These are phyloP conservation scores for Xanthia icteritia DNA, from an alignment of 2,888 invertebrate species.

Conservation along the genomic window DNA sequence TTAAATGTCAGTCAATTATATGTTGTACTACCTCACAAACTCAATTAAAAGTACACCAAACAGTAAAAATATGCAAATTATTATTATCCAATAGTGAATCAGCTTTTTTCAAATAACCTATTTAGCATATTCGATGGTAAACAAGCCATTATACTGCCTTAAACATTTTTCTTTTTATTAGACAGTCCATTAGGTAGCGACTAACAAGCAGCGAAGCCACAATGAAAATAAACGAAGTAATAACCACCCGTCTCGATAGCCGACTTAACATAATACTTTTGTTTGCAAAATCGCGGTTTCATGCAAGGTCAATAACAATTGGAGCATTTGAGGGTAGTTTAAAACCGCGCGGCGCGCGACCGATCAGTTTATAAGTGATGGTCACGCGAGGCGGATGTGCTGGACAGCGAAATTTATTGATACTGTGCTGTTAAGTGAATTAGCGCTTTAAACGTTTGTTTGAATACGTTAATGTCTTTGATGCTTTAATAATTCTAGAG, in stretches of 20 bases:
- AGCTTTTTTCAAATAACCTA: slow-evolving; percentile 44
- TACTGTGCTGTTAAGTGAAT: slow-evolving; percentile 38
- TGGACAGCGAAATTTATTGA: slow-evolving; percentile 64
- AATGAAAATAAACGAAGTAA: slow-evolving; percentile 67
- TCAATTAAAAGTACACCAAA: background rate
- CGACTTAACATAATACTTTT: slow-evolving; percentile 55
- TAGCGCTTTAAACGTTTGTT: slow-evolving; percentile 15
- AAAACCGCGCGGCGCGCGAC: slow-evolving; percentile 52
- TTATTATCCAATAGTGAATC: slow-evolving; percentile 33
- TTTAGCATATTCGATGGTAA: slow-evolving; percentile 45
- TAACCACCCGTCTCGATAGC: slow-evolving; percentile 54
- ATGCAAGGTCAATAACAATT: slow-evolving; percentile 66
- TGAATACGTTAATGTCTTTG: background rate
- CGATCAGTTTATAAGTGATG: slow-evolving; percentile 64
- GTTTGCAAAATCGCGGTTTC: slow-evolving; percentile 58
- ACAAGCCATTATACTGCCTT: slow-evolving; percentile 37
- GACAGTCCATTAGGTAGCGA: slow-evolving; percentile 37
- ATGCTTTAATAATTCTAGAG: background rate
- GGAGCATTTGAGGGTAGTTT: slow-evolving; percentile 68
- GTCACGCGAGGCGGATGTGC: slow-evolving; percentile 74
- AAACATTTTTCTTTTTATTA: slow-evolving; percentile 34
- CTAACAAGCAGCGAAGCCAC: slow-evolving; percentile 40
- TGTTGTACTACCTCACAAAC: slow-evolving; percentile 15
- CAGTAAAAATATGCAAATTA: slow-evolving; percentile 7
- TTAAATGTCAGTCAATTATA: background rate